Percentiles rank a stretch among this genome's conserved stretches.
These are phyloP conservation scores for Bradynema listronoti DNA, from an alignment of 1,140 invertebrate species.

Conservation along the genomic window DNA sequence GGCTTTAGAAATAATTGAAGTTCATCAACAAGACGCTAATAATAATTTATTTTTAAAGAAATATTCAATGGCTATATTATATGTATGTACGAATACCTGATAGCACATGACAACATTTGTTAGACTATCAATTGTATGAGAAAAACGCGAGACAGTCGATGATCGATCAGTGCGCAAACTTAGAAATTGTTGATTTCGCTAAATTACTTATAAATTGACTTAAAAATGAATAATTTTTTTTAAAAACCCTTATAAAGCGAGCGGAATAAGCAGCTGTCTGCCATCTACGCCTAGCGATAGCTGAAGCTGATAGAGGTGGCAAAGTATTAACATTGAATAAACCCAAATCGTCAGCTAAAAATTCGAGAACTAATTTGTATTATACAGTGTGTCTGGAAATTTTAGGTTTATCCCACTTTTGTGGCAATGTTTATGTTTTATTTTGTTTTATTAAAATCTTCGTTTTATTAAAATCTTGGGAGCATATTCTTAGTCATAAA, in stretches of 20 bases:
- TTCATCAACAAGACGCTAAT: constrained; percentile 77
- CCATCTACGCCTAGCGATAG: constrained; percentile 47
- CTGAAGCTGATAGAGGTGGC: constrained; percentile 21
- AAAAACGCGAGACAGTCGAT: constrained; percentile 74
- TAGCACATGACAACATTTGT: constrained; percentile 89
- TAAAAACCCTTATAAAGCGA: constrained; percentile 47
- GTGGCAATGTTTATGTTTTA: too few species aligned
- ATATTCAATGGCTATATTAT: background rate
- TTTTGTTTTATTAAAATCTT: too few species aligned
- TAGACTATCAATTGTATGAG: constrained; percentile 73
- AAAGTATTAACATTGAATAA: constrained; percentile 41
- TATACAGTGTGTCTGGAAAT: too few species aligned
- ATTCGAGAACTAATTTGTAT: too few species aligned
- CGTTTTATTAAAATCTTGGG: too few species aligned
- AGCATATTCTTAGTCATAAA: too few species aligned
- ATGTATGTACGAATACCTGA: constrained; percentile 61
- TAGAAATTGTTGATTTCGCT: constrained; percentile 45
- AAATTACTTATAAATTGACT: too few species aligned
- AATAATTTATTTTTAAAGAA: background rate
- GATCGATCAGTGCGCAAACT: constrained; percentile 41
- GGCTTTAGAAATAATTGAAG: constrained; percentile 87
- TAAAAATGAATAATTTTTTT: too few species aligned
- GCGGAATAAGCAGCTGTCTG: constrained; percentile 52
- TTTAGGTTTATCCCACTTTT: too few species aligned
- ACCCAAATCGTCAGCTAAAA: constrained; percentile 45